Percentiles rank a stretch among this genome's conserved stretches.
phyloP scores from a whole-genome alignment of 2,888 invertebrate species.

The Netelia fuscicornis region DNA sequence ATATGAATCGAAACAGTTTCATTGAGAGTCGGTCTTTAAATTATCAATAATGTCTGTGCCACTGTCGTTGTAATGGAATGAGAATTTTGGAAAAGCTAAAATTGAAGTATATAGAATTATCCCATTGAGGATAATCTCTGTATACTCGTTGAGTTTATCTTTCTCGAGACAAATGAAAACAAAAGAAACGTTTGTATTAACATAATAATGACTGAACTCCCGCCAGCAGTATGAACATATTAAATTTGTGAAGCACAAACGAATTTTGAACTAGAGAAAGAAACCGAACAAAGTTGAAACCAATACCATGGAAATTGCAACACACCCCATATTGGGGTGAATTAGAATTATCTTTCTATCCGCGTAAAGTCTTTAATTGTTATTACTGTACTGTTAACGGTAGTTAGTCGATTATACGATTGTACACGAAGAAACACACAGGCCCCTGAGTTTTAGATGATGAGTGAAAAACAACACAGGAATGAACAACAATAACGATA shows the following conservation, averaged over 20 bases:
- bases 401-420: constrained; percentile 66
- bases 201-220: constrained; percentile 67
- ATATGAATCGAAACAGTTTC: constrained; percentile 31
- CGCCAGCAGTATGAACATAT: constrained; percentile 22
- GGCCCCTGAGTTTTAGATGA: constrained; percentile 44
- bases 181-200: constrained; percentile 61
- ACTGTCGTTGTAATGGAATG: constrained; percentile 49
- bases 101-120: background rate
- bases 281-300: constrained; percentile 67
- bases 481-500: constrained; percentile 54
- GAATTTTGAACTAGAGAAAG: constrained; percentile 42
- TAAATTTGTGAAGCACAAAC: constrained; percentile 47
- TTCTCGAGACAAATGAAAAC: constrained; percentile 41
- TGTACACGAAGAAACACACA: constrained; percentile 57
- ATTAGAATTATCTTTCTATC: constrained; percentile 68
- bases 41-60: constrained; percentile 52
- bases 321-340: constrained; percentile 77
- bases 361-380: constrained; percentile 67
- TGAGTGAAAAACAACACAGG: constrained; percentile 67
- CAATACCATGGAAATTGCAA: constrained; percentile 71
- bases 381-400: constrained; percentile 67
- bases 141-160: constrained; percentile 51
- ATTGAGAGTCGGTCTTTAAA: constrained; percentile 41
- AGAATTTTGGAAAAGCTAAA: constrained; percentile 12
- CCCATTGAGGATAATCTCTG: constrained; percentile 32